phyloP scores from a whole-genome alignment of 2,113 vertebrate species.

The Martes martes region DNA sequence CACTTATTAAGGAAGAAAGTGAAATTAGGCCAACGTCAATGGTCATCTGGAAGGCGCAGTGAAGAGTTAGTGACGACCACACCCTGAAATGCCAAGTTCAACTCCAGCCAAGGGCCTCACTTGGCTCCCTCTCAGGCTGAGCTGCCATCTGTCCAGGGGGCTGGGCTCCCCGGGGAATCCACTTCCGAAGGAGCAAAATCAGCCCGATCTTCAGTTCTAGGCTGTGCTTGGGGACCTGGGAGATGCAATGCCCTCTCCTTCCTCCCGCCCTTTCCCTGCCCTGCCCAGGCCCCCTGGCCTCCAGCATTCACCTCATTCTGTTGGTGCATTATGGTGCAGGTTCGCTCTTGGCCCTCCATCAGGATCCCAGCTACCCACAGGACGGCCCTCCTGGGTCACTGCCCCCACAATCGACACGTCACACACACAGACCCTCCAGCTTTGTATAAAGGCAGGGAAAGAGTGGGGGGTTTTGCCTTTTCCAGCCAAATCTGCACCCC shows the following conservation, averaged over 20 bases:
- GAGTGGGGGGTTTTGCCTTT: fast-evolving
- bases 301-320: neutral
- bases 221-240: fast-evolving
- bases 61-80: neutral
- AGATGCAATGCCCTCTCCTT: neutral
- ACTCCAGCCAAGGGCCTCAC: neutral
- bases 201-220: neutral
- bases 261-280: fast-evolving
- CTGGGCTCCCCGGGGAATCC: neutral
- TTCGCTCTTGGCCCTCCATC: neutral
- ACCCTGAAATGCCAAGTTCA: neutral
- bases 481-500: neutral
- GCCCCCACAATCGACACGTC: neutral
- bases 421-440: neutral
- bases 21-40: neutral
- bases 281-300: neutral
- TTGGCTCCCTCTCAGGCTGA: neutral
- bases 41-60: neutral
- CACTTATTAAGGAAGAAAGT: neutral
- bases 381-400: neutral
- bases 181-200: neutral
- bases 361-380: neutral
- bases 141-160: neutral
- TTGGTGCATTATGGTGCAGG: fast-evolving
- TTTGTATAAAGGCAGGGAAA: fast-evolving